Conservation (phyloP, 2,888 invertebrate genomes). For the Digitonthophagus gazella region DNA sequence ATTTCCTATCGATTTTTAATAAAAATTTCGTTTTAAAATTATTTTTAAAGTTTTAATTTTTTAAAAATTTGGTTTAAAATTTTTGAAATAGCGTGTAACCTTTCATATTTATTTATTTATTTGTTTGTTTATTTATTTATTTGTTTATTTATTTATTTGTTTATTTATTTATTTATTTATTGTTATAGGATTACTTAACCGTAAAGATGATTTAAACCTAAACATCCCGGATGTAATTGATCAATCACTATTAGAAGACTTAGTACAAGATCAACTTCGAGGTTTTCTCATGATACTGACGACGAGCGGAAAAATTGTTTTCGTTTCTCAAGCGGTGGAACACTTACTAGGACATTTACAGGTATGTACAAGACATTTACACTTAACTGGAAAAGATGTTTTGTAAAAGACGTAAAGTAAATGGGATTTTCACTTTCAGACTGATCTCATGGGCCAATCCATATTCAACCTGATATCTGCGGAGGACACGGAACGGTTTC, state of each 20-base stretch:
- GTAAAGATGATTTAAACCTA: slow-evolving; percentile 28
- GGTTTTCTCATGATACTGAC: slow-evolving; percentile 81
- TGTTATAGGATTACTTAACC: slow-evolving; percentile 36
- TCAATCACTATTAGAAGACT: slow-evolving; percentile 60
- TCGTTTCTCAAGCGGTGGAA: slow-evolving; percentile 81
- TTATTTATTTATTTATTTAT: too few species aligned
- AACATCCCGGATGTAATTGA: slow-evolving; percentile 50
- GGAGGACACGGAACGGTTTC: slow-evolving; percentile 74
- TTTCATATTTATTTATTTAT: too few species aligned
- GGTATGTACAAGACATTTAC: slow-evolving; percentile 53
- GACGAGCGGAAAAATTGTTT: slow-evolving; percentile 78
- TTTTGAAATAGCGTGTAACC: too few species aligned
- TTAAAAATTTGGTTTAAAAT: too few species aligned
- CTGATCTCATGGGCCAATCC: slow-evolving; percentile 79
- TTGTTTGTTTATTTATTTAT: too few species aligned
- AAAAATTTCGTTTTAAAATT: too few species aligned
- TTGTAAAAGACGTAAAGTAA: not conserved
- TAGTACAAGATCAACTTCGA: slow-evolving; percentile 62
- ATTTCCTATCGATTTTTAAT: too few species aligned
- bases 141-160: too few species aligned
- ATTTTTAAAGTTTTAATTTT: too few species aligned
- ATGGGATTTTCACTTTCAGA: slow-evolving; percentile 54
- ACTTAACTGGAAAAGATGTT: too few species aligned
- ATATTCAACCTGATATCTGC: slow-evolving; percentile 78
- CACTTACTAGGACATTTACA: slow-evolving; percentile 82